phyloP scores from a whole-genome alignment of 2,888 invertebrate genomes.

The Leptinotarsa peninsularis region DNA sequence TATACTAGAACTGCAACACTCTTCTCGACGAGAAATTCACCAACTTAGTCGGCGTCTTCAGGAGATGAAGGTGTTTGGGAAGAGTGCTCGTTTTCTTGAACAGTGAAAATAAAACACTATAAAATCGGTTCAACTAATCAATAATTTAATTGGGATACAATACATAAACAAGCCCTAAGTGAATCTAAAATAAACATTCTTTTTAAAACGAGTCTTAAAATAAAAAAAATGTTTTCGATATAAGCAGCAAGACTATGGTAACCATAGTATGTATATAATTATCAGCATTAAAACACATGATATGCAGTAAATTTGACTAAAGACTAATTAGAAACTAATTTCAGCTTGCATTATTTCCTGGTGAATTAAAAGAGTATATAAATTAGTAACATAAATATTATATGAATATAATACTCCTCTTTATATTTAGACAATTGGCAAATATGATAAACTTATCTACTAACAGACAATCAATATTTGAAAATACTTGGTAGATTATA shows the following conservation, averaged over 20 bases:
- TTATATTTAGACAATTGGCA: slow-evolving; percentile 37
- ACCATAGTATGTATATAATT: slow-evolving; percentile 26
- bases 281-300: slow-evolving; percentile 38
- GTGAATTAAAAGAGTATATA: slow-evolving; percentile 41
- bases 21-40: too few relatives aligned
- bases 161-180: slow-evolving; percentile 37
- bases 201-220: slow-evolving; percentile 30
- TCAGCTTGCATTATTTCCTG: slow-evolving; percentile 39
- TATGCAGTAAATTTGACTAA: slow-evolving; percentile 45
- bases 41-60: too few relatives aligned
- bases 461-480: slow-evolving; percentile 36
- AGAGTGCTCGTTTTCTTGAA: not conserved
- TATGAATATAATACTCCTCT: slow-evolving; percentile 43
- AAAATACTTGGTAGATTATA: not conserved
- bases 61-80: too few relatives aligned
- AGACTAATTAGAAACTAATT: slow-evolving; percentile 36
- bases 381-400: slow-evolving; percentile 36
- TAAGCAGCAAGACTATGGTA: slow-evolving; percentile 40
- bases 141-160: slow-evolving; percentile 50
- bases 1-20: too few relatives aligned
- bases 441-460: slow-evolving; percentile 34
- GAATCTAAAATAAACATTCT: slow-evolving; percentile 41
- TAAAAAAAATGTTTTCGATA: slow-evolving; percentile 44
- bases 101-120: slow-evolving; percentile 24
- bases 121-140: slow-evolving; percentile 43